A percentile compares a stretch with the other conserved stretches of the same genome.
Evolutionary conservation across 2,113 vertebrate genomes (phyloP).

Genomic region (Verasper variegatus): DNA sequence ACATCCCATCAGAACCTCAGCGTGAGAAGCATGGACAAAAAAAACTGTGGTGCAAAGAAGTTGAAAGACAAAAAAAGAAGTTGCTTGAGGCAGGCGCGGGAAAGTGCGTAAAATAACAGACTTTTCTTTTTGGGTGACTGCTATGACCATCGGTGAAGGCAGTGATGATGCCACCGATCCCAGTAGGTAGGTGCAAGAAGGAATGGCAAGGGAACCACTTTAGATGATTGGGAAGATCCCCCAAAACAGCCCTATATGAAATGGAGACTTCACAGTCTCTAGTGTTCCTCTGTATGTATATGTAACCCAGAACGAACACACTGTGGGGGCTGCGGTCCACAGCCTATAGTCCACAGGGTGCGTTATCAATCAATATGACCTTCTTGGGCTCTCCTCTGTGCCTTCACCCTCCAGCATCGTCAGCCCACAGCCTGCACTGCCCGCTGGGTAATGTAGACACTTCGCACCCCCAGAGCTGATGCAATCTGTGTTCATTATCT

Average conservation of each 20-base stretch:
- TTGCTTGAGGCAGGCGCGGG: neutral
- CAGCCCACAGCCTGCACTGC: constrained; percentile 23
- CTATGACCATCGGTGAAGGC: neutral
- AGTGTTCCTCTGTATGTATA: constrained; percentile 54
- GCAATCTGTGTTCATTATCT: constrained; percentile 62
- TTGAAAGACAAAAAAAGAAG: too few relatives aligned
- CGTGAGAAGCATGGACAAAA: too few relatives aligned
- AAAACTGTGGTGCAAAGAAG: too few relatives aligned
- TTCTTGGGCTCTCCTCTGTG: constrained; percentile 60
- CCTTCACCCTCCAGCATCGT: constrained; percentile 43
- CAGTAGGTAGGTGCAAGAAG: constrained; percentile 31
- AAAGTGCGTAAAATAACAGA: neutral
- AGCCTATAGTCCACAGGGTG: constrained; percentile 60
- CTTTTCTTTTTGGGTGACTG: neutral
- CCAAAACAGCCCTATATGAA: constrained; percentile 49
- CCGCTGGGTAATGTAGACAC: constrained; percentile 54
- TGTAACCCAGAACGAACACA: constrained; percentile 70
- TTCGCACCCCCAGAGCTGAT: constrained; percentile 57
- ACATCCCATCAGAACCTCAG: too few relatives aligned
- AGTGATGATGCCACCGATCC: neutral
- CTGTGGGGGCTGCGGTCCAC: constrained; percentile 47
- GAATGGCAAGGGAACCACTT: constrained; percentile 56
- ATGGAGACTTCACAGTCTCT: constrained; percentile 71
- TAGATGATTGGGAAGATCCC: constrained; percentile 63
- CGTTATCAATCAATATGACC: constrained; percentile 80